phyloP scores from a whole-genome alignment of 2,888 invertebrate genomes.

The Leptopilina syphax region DNA sequence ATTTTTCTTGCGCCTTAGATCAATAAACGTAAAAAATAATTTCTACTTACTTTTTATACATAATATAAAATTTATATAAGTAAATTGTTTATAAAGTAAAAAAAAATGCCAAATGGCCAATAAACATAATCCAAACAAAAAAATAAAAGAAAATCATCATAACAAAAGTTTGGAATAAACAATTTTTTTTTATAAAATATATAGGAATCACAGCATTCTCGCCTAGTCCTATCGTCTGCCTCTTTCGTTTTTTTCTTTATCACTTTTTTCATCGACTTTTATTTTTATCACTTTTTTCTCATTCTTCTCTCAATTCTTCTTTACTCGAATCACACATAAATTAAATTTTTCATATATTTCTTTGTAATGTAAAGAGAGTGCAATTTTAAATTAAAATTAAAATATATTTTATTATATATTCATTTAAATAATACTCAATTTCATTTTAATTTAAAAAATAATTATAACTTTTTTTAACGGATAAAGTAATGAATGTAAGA shows the following conservation, averaged over 20 bases:
- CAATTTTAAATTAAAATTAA: conserved; percentile 25
- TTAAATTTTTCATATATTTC: neutral
- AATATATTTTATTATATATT: conserved; percentile 9
- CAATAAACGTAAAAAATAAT: too few relatives aligned
- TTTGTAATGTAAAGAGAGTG: conserved; percentile 18
- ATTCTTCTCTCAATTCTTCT: conserved; percentile 32
- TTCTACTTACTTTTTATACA: too few relatives aligned
- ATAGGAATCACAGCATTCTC: conserved; percentile 54
- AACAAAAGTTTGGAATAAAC: neutral
- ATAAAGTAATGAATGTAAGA: conserved; percentile 12
- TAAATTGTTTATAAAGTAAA: too few relatives aligned
- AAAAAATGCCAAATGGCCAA: neutral
- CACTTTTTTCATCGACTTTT: neutral
- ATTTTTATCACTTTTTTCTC: conserved; percentile 37
- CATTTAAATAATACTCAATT: neutral
- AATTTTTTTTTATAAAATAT: neutral
- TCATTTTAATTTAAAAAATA: neutral
- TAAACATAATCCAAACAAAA: conserved; percentile 43
- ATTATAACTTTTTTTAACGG: neutral
- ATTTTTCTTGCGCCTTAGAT: neutral
- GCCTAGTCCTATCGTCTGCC: conserved; percentile 25
- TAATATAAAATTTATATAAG: too few relatives aligned
- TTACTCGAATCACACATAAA: neutral
- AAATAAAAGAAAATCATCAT: conserved; percentile 46
- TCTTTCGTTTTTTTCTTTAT: conserved; percentile 35